Conservation (phyloP, 2,888 invertebrate genomes). For the Chymomyza caudatula region DNA sequence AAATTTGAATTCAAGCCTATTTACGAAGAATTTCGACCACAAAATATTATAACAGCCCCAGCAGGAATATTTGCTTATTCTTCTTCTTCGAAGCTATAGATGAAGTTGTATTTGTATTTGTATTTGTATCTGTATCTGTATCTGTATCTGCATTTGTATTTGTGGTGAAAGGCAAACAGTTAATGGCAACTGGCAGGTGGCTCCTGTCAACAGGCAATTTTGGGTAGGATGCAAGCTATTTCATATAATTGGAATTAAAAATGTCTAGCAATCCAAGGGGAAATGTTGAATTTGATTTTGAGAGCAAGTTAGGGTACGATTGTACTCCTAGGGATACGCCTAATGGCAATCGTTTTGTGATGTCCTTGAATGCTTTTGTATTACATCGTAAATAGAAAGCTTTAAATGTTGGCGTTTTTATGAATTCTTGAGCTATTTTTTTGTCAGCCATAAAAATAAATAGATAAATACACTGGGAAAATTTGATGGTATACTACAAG, state of each 20-base stretch:
- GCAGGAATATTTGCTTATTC: conserved; percentile 2
- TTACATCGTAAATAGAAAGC: background rate
- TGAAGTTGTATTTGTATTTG: background rate
- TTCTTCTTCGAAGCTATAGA: background rate
- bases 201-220: background rate
- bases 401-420: background rate
- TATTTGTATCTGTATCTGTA: background rate
- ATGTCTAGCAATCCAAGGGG: background rate
- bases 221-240: background rate
- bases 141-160: background rate
- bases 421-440: background rate
- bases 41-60: conserved; percentile 2
- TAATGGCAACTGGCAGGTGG: background rate
- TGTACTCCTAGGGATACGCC: background rate
- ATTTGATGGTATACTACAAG: background rate
- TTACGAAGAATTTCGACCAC: conserved; percentile 4
- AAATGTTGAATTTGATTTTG: background rate
- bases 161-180: conserved; percentile 1
- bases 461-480: background rate
- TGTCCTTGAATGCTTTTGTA: background rate
- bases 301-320: background rate
- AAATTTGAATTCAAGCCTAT: conserved; percentile 35
- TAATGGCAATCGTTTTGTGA: background rate
- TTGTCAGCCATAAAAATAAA: background rate
- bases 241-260: background rate